These are phyloP conservation scores for Hyla sarda DNA, from an alignment of 2,113 vertebrate genomes.

Conservation along the genomic window DNA sequence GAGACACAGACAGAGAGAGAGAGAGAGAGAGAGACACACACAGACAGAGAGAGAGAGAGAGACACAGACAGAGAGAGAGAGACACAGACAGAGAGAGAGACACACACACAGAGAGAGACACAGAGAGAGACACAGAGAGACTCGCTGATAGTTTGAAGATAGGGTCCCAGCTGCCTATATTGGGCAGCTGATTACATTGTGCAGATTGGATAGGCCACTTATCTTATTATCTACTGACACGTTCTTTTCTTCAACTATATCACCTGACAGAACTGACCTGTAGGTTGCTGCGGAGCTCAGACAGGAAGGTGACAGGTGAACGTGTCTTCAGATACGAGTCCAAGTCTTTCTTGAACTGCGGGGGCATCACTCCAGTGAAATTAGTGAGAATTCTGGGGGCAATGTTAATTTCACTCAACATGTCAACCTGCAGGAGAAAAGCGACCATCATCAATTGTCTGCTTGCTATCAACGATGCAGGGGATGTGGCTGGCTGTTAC, in stretches of 20 bases:
- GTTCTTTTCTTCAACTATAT: not conserved
- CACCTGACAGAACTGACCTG: conserved; percentile 77
- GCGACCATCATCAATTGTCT: not conserved
- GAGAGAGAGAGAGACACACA: no score
- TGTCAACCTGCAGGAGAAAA: conserved; percentile 85
- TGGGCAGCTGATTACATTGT: no score
- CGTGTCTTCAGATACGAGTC: conserved; percentile 99
- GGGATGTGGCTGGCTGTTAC: not conserved
- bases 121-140: no score
- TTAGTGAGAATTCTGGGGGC: conserved; percentile 98
- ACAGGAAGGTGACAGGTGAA: conserved; percentile 95
- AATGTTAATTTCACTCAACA: conserved; percentile 99
- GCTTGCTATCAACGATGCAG: not conserved
- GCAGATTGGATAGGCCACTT: no score
- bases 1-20: no score
- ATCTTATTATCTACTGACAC: no score
- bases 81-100: no score
- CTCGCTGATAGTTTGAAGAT: no score
- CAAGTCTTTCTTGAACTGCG: conserved; percentile 98
- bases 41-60: no score
- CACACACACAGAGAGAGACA: no score
- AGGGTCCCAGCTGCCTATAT: no score
- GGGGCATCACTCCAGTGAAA: conserved; percentile 98
- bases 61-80: no score
- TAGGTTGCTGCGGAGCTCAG: conserved; percentile 95